Conservation (phyloP, 2,888 invertebrate genomes). For the Polietes domitor region DNA sequence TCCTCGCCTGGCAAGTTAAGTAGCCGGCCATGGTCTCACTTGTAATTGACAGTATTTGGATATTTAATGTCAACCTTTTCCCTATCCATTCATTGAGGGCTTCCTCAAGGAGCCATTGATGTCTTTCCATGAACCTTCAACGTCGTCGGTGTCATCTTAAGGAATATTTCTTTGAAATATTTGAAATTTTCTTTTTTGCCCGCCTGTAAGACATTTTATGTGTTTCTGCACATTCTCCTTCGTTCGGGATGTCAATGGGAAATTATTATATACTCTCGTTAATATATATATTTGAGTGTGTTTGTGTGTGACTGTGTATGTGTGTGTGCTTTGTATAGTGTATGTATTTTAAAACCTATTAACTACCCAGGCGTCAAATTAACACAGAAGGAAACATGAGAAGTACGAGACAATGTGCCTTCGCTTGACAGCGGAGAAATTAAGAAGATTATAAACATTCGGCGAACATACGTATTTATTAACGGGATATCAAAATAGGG, state of each 20-base stretch:
- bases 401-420: neutral
- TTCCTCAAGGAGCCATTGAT: neutral
- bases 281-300: neutral
- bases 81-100: neutral
- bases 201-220: neutral
- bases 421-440: neutral
- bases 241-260: neutral
- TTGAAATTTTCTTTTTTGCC: neutral
- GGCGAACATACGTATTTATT: neutral
- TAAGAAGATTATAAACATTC: conserved; percentile 23
- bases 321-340: neutral
- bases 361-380: conserved; percentile 38
- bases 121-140: neutral
- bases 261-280: conserved; percentile 4
- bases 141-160: neutral
- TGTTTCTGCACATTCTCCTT: neutral
- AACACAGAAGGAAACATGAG: conserved; percentile 7
- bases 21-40: neutral
- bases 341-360: conserved; percentile 30
- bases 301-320: neutral
- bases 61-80: neutral
- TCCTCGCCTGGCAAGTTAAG: neutral
- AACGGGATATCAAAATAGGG: too few species aligned
- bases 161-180: conserved; percentile 9
- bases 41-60: neutral